Base-by-base conservation (phyloP, 1,140 invertebrate genomes). In the Physella acuta region DNA sequence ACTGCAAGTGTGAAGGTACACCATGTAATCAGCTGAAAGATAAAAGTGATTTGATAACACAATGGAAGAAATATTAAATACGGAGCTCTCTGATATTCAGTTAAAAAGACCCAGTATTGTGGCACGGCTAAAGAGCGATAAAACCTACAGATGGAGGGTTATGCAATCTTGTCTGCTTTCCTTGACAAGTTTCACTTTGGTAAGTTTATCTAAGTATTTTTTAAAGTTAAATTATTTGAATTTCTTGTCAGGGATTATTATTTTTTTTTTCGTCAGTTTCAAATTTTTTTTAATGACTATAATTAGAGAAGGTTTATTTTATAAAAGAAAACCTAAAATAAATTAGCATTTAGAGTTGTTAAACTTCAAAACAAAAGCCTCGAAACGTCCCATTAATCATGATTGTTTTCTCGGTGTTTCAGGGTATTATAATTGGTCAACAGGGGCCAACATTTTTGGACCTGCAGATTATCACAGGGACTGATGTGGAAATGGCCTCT, bases 401-500 rank as follows among this genome's bases (percentile, higher is more conserved):
- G 14, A 28, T 30, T 49, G 63, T 70, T 64, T 49, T 58, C 58
- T 28, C n/a, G n/a, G n/a, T 52, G 36, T 63, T 66, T 26, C 51
- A 78, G 77, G 77, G 77, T 4, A 68, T 75, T 58, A 44, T 49
- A 4, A 53, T 71, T 5, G 71, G 73, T 8, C 72, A 76, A 63
- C 30, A 66, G 14, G 77, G 77, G 26, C 75, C 77, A 28, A 65
- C 77, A 2, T 68, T 78, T 31, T 52, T 75, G 26, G 77, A 78
- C 53, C 65, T 78, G 11, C 72, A 73, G 59, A 71, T 73, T 16
- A 75, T 78, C 61, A 76, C 76, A 5, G 37, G 66, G 8, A 66
- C 66, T 0, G 37, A 70, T 24, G 30, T 73, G 24, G 69, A 74
- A 3, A 49, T 53, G 28, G 75, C 65, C 0, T 75, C 76, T 3